Conservation (phyloP, 2,888 invertebrate genomes). For the Drosophila tripunctata region DNA sequence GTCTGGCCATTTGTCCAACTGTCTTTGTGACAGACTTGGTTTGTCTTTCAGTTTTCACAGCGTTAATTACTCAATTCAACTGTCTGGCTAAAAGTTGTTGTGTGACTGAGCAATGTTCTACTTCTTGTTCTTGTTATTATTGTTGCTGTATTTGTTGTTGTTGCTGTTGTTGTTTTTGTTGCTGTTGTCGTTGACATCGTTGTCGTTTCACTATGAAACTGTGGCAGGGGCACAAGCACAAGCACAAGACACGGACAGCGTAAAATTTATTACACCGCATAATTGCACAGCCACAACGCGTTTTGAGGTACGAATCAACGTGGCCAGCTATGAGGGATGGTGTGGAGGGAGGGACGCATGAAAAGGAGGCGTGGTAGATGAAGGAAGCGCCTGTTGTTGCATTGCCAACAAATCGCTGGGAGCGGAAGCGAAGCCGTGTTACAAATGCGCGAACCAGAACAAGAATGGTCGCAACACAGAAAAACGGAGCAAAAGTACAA, state of each 20-base stretch:
- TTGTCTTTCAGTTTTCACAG: conserved; percentile 47
- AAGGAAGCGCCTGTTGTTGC: conserved; percentile 69
- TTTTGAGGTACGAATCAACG: conserved; percentile 63
- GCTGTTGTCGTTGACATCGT: conserved; percentile 50
- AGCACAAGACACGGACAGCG: conserved; percentile 73
- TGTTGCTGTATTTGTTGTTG: no score
- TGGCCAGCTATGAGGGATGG: conserved; percentile 8
- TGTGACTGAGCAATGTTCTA: conserved; percentile 26
- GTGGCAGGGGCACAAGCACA: conserved; percentile 15
- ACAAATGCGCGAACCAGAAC: conserved; percentile 78
- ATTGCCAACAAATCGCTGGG: conserved; percentile 75
- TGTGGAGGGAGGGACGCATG: background rate
- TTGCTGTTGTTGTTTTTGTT: background rate
- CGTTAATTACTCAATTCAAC: conserved; percentile 81
- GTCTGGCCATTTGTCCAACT: conserved; percentile 13
- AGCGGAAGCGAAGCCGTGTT: conserved; percentile 77
- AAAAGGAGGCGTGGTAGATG: conserved; percentile 3
- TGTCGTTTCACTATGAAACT: conserved; percentile 24
- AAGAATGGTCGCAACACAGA: conserved; percentile 39
- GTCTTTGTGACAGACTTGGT: conserved; percentile 20
- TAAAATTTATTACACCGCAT: conserved; percentile 80
- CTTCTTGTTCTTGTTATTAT: conserved; percentile 18
- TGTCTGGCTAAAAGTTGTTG: conserved; percentile 69
- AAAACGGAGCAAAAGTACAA: background rate
- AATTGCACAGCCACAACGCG: conserved; percentile 77